A percentile compares a stretch with the other conserved stretches of the same genome.
These are phyloP conservation scores for Pangasianodon gigas DNA, from an alignment of 2,113 vertebrate genomes.

Conservation along the genomic window DNA sequence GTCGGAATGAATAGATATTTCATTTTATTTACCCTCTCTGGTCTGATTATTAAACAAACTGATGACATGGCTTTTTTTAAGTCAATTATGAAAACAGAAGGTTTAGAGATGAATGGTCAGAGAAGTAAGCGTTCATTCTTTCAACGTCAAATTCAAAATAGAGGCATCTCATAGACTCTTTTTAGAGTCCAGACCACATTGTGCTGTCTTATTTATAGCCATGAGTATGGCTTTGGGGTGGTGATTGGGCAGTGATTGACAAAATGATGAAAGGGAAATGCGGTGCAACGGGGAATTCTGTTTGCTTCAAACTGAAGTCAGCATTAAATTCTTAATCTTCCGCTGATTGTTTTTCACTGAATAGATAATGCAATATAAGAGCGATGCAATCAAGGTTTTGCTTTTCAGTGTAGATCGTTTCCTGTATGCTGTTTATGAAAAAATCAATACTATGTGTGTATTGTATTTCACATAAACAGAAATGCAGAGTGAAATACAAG, in stretches of 20 bases:
- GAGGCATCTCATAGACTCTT: no score
- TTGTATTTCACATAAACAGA: neutral
- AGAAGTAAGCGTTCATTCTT: no score
- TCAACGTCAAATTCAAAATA: no score
- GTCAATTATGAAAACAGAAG: no score
- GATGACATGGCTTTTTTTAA: no score
- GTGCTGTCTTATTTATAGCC: no score
- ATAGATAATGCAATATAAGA: neutral
- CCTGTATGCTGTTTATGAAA: neutral
- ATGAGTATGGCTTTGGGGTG: neutral
- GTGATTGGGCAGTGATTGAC: neutral
- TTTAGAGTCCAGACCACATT: neutral
- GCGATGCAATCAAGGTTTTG: neutral
- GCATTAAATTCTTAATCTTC: neutral
- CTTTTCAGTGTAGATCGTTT: no score
- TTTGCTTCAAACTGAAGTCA: neutral
- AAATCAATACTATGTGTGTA: neutral
- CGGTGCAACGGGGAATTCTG: neutral
- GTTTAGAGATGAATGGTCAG: no score
- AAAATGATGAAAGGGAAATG: neutral
- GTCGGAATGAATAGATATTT: no score
- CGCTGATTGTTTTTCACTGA: neutral
- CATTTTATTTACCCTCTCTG: no score
- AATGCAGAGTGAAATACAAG: neutral
- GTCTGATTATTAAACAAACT: no score